Base-by-base conservation (phyloP, 1,140 invertebrate genomes). In the Sarcophaga peregrina region DNA sequence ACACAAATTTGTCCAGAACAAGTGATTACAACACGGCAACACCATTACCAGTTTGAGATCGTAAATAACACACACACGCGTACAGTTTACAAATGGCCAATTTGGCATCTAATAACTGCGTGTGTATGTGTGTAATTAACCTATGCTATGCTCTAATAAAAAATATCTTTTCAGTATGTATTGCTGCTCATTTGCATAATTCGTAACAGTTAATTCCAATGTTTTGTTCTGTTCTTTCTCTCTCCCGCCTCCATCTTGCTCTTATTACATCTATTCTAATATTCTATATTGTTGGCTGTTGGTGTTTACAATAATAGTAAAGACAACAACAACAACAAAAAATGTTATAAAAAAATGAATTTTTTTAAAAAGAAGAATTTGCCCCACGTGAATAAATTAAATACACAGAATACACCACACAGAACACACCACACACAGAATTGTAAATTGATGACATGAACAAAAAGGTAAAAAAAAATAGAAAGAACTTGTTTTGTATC, bases 301-400 rank as follows among this genome's bases (percentile, higher is more conserved):
- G 54, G 13, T 48, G 13, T 48, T n/a, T 46, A 76, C 20, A n/a
- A 20, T 6, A 25, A 72, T 25, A n/a, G 9, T 20, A 47, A n/a
- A 37, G 2, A 76, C 15, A 46, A 54, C 52, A 54, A 17, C 13
- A 73, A 73, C 68, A 73, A 74, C 37, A 76, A 0, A 76, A 75
- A 9, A 45, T 47, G 17, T 5, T 7, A 17, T 73, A 75, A 8
- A 78, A 76, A 48, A 37, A 2, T 37, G 25, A 37, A 37, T 37
- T 37, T 37, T 37, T 37, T 37, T 37, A 2, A 37, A 37, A 37
- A 37, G 25, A 37, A 37, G 25, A 37, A 37, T 37, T 37, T 76
- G 75, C 20, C 75, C 20, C 75, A 3, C 17, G 50, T 78, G 75
- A 78, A 78, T 78, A 78, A 78, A 78, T 78, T 78, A 78, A 78